A percentile compares a stretch with the other conserved stretches of the same genome.
Conservation (phyloP, 2,797 vertebrate species). For the Cossypha dichroa region DNA sequence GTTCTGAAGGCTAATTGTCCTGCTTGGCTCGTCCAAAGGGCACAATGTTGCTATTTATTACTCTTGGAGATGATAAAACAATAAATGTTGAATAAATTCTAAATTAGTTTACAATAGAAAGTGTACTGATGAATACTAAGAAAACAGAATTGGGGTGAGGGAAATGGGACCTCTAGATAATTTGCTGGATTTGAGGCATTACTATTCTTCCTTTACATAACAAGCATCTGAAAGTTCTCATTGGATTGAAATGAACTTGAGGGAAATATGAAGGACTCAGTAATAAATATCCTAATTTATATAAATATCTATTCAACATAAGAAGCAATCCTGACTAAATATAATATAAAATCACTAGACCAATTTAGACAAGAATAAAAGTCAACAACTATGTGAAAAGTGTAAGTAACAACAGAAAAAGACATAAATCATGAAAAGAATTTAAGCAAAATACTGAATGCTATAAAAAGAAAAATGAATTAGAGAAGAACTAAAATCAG, state of each 20-base stretch:
- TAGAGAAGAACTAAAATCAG: not conserved
- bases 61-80: not conserved
- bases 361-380: constrained; percentile 5
- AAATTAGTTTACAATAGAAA: not conserved
- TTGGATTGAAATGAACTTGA: not conserved
- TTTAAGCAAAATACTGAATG: not conserved
- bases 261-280: not conserved
- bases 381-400: not conserved
- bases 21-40: not conserved
- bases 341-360: not conserved
- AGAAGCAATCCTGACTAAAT: not conserved
- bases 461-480: not conserved
- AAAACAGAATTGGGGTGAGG: rapidly evolving
- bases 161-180: not conserved
- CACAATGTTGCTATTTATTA: not conserved
- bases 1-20: not conserved
- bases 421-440: not conserved
- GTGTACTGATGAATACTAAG: not conserved
- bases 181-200: not conserved
- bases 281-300: not conserved
- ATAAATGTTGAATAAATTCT: not conserved
- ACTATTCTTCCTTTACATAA: not conserved
- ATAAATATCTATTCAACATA: not conserved
- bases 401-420: not conserved
- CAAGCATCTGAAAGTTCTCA: not conserved